phyloP scores from a whole-genome alignment of 2,888 invertebrate species.

The Gonocerus acuteangulatus region DNA sequence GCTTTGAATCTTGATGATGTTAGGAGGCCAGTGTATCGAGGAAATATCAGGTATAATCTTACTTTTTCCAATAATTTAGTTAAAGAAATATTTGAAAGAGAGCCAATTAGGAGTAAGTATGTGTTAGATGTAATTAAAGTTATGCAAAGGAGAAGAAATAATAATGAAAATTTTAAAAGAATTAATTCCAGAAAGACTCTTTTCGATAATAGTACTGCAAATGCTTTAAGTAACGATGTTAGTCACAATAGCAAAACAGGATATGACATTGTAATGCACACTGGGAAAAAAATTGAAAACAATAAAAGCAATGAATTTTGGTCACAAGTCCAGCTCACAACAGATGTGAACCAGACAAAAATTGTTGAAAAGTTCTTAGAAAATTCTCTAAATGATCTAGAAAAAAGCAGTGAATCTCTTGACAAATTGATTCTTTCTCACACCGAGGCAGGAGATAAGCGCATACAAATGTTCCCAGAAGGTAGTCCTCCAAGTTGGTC shows the following conservation, averaged over 20 bases:
- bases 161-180: too few species aligned
- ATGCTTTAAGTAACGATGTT: neutral
- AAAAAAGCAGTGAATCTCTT: slow-evolving; percentile 14
- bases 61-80: neutral
- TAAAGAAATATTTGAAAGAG: neutral
- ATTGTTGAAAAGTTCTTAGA: slow-evolving; percentile 26
- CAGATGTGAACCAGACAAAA: slow-evolving; percentile 16
- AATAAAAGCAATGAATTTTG: neutral
- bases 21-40: slow-evolving; percentile 33
- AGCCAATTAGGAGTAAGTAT: neutral
- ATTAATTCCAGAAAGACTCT: too few species aligned
- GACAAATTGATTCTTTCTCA: slow-evolving; percentile 30
- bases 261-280: neutral
- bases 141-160: neutral
- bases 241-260: neutral
- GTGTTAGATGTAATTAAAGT: neutral
- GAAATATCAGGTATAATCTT: slow-evolving; percentile 33
- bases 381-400: slow-evolving; percentile 25
- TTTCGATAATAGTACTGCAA: too few species aligned
- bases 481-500: slow-evolving; percentile 26
- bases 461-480: slow-evolving; percentile 15
- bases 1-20: slow-evolving; percentile 32
- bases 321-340: slow-evolving; percentile 24
- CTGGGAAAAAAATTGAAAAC: neutral
- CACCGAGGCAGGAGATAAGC: slow-evolving; percentile 7